Evolutionary conservation across 23 tunicate species (phyloP), one percentile per base, ranked within the genome.

Genomic region (Oikopleura albicans): DNA sequence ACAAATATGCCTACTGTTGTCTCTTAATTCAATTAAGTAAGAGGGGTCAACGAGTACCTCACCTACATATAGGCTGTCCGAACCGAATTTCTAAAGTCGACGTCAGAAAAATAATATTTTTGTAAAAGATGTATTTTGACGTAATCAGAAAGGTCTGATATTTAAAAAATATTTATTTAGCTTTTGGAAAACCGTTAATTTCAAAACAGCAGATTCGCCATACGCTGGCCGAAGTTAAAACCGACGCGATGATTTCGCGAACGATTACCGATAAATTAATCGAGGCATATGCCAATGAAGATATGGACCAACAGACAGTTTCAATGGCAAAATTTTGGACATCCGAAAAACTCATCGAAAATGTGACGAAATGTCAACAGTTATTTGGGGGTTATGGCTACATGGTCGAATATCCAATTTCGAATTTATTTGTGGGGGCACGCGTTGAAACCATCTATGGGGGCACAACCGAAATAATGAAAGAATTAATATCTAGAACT

Each of bases 381-480:
- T 39, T 94, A 57, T 89, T 85, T 39, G 98, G 98, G 0, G 98
- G 98, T 27, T 90, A 89, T 87, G 98, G 98, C 28, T 94, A 57
- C 87, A 94, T 94, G 98, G 84, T 86, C 88, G 98, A 94, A 76
- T 94, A 94, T 84, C 98, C 98, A 38, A 86, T 94, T 39, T 66
- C 91, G 39, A 85, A 75, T 59, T 89, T 94, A 0, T 94, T 88
- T 83, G 88, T 86, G 56, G 98, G 91, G 39, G 98, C 89, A 40
- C 63, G 98, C 8, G 91, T 94, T 0, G 96, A 94, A 41, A 83
- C 95, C 83, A 94, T 94, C 29, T 94, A 94, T 75, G 98, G 96
- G 0, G 98, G 98, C 29, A 94, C 89, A 75, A 90, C 91, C 66
- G 98, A 94, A 63, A 94, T 94, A 57, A 94, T 94, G 98, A 94